phyloP scores from a whole-genome alignment of 2,113 vertebrate species.

The Diphyllodes magnificus region DNA sequence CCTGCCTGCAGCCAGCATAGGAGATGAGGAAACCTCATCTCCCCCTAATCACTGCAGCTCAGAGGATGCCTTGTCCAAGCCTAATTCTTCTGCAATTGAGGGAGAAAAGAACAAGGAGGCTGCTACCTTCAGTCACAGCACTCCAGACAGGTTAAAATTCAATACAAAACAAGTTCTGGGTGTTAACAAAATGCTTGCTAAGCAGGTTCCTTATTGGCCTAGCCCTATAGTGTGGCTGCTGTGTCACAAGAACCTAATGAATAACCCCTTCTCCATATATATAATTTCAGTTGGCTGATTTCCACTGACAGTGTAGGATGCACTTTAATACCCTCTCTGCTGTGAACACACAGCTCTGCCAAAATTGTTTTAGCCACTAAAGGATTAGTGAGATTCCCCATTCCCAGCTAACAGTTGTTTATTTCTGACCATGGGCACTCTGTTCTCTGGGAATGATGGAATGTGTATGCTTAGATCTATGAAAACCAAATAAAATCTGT shows the following conservation, averaged over 20 bases:
- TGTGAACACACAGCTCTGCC: not conserved
- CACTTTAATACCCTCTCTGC: not conserved
- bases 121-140: not conserved
- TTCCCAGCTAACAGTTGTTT: not conserved
- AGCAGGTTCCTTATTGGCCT: not conserved
- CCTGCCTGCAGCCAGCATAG: not conserved
- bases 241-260: not conserved
- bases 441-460: not conserved
- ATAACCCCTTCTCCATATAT: not conserved
- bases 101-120: not conserved
- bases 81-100: not conserved
- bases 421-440: not conserved
- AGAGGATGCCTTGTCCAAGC: not conserved
- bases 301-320: not conserved
- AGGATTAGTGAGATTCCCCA: not conserved
- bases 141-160: not conserved
- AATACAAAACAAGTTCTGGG: not conserved
- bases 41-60: not conserved
- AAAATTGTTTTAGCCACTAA: not conserved
- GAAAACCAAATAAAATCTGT: not conserved
- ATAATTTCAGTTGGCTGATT: not conserved
- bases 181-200: not conserved
- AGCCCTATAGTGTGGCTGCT: fast-evolving
- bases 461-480: not conserved
- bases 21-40: not conserved